These are phyloP conservation scores for Eupeodes latifasciatus DNA, from an alignment of 2,888 invertebrate genomes.

Conservation along the genomic window DNA sequence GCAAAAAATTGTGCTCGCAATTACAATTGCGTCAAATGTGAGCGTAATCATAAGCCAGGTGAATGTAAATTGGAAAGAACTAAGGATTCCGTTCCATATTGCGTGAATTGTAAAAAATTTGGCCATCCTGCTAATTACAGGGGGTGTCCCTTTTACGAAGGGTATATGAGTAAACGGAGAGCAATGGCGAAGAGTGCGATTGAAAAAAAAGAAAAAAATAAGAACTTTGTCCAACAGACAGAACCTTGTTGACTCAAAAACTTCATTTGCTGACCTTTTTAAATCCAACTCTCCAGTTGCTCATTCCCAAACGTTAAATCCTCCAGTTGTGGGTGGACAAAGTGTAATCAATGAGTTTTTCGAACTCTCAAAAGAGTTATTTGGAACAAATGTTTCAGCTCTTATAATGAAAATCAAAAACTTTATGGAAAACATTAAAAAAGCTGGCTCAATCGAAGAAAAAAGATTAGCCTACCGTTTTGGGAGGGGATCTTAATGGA, in stretches of 20 bases:
- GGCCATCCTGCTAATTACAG: slow-evolving; percentile 1
- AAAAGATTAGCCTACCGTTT: background rate
- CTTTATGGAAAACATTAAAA: background rate
- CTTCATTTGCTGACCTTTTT: no score
- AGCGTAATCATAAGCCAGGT: background rate
- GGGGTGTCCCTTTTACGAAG: background rate
- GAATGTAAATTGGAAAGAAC: background rate
- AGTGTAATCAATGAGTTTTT: no score
- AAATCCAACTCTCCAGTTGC: no score
- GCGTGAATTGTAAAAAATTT: background rate
- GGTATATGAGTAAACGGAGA: background rate
- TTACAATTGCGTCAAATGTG: slow-evolving; percentile 10
- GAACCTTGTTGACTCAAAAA: no score
- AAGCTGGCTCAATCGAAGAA: background rate
- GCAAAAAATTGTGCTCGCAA: background rate
- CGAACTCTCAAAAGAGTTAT: background rate
- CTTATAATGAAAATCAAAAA: background rate
- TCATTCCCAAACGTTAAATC: no score
- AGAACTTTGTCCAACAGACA: background rate
- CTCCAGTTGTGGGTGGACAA: no score
- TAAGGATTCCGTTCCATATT: background rate
- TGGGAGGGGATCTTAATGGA: no score
- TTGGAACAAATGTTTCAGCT: background rate
- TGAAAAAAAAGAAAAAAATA: background rate
- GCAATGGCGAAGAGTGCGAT: background rate